Conservation (phyloP, 2,797 vertebrate genomes). For the Varecia variegata region DNA sequence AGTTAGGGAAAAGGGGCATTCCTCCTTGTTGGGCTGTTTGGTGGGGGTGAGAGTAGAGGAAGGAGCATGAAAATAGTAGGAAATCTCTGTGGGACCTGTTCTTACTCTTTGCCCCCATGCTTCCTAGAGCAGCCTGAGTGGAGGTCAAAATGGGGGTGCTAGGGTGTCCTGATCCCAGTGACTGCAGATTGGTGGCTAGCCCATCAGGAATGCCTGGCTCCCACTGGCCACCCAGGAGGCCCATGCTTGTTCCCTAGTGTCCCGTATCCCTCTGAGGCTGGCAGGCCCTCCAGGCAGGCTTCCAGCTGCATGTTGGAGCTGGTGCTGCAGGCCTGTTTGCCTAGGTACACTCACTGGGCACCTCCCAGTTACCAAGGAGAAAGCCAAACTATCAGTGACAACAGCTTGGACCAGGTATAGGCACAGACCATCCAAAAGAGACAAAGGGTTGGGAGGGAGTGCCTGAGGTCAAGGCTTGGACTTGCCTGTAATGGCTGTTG, state of each 20-base stretch:
- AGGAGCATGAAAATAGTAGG: not conserved
- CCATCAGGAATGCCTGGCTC: not conserved
- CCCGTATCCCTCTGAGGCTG: not conserved
- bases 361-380: constrained; percentile 72
- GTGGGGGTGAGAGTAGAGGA: not conserved
- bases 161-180: not conserved
- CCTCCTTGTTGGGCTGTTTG: not conserved
- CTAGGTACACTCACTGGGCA: constrained; percentile 2
- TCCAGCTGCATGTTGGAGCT: constrained; percentile 37
- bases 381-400: constrained; percentile 41
- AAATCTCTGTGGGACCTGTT: not conserved
- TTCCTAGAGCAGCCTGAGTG: not conserved
- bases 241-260: not conserved
- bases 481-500: not conserved
- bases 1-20: too few species aligned
- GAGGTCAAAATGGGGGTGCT: not conserved
- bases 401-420: constrained; percentile 31
- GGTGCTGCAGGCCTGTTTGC: not conserved
- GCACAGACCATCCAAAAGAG: not conserved
- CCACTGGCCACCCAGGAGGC: not conserved
- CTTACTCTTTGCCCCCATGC: not conserved
- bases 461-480: constrained; percentile 29
- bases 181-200: not conserved
- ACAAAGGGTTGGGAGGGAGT: not conserved
- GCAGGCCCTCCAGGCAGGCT: constrained; percentile 22